A percentile compares a stretch with the other conserved stretches of the same genome.
phyloP scores from a whole-genome alignment of 1,140 invertebrate genomes.

The Eueides isabella region DNA sequence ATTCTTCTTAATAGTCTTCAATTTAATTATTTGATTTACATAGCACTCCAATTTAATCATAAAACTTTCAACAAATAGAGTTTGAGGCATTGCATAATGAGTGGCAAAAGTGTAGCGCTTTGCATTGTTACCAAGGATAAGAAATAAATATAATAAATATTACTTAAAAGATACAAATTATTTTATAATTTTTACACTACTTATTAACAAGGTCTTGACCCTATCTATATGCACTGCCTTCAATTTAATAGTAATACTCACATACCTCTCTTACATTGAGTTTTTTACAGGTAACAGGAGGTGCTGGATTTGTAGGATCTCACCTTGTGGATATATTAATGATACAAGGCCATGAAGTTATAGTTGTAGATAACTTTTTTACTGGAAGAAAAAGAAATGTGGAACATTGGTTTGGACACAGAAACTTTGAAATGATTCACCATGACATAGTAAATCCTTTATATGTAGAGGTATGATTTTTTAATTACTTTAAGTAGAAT shows the following conservation, averaged over 20 bases:
- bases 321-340: conserved; percentile 98
- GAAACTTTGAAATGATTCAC: conserved; percentile 99
- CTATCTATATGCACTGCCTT: too few relatives aligned
- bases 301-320: conserved; percentile 99
- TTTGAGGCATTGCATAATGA: too few relatives aligned
- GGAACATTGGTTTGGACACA: conserved; percentile 99
- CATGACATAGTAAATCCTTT: conserved; percentile 99
- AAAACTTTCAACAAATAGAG: too few relatives aligned
- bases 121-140: too few relatives aligned
- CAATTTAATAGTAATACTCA: neutral
- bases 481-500: neutral
- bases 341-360: conserved; percentile 98
- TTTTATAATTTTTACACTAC: too few relatives aligned
- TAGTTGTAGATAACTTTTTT: conserved; percentile 99
- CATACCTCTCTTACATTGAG: conserved; percentile 42
- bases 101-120: too few relatives aligned
- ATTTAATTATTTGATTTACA: neutral
- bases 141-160: too few relatives aligned
- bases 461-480: conserved; percentile 90
- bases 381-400: conserved; percentile 98
- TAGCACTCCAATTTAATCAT: neutral
- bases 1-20: neutral
- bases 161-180: too few relatives aligned
- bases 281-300: conserved; percentile 91
- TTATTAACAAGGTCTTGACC: too few relatives aligned